Evolutionary conservation across 2,113 vertebrate species (phyloP).

Genomic region (Ivindomyrus marchei): DNA sequence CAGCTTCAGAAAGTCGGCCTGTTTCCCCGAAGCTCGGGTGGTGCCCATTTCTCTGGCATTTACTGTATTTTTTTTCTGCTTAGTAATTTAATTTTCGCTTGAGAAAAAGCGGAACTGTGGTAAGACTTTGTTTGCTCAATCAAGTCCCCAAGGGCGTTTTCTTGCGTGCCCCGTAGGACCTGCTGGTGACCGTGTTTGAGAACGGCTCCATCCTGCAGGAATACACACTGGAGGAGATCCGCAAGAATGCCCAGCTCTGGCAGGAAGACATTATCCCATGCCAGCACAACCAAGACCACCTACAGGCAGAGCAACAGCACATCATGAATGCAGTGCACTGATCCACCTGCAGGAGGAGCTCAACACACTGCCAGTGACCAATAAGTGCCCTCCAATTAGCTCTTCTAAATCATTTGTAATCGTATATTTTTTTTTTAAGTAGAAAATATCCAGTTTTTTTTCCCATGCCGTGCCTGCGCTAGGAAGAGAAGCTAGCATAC

Average conservation of each 20-base stretch:
- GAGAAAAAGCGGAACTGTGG: not conserved
- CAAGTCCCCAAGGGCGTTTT: not conserved
- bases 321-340: constrained; percentile 58
- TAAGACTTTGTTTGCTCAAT: not conserved
- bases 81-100: not conserved
- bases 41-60: not conserved
- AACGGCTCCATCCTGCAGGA: constrained; percentile 57
- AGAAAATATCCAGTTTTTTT: not conserved
- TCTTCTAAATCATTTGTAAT: not conserved
- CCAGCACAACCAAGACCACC: constrained; percentile 45
- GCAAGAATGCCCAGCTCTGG: constrained; percentile 55
- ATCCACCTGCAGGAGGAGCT: not conserved
- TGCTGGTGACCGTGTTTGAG: constrained; percentile 63
- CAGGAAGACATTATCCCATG: constrained; percentile 42
- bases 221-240: constrained; percentile 62
- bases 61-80: not conserved
- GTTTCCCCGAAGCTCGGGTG: not conserved
- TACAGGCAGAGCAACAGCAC: constrained; percentile 35
- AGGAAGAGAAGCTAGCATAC: no score
- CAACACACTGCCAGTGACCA: constrained; percentile 27
- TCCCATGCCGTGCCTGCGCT: not conserved
- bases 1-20: not conserved
- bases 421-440: not conserved
- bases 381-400: not conserved
- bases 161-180: constrained; percentile 41